Conservation (phyloP, 1,140 invertebrate species). For the Drosophila repleta region DNA sequence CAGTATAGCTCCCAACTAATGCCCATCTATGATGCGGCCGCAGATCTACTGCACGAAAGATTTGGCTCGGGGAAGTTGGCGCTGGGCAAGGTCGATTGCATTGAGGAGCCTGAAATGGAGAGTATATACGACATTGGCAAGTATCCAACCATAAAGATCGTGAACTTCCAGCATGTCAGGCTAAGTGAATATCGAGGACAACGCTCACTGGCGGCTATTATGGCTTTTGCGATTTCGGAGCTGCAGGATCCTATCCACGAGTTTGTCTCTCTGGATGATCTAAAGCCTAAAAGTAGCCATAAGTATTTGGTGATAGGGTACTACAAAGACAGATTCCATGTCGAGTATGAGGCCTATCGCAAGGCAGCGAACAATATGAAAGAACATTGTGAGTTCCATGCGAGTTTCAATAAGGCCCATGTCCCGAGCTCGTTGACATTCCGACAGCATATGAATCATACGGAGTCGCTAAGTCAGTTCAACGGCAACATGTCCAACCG, state of each 20-base stretch:
- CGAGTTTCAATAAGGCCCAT: slow-evolving; percentile 92
- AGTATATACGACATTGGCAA: slow-evolving; percentile 96
- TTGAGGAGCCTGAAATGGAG: slow-evolving; percentile 91
- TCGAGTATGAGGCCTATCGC: slow-evolving; percentile 91
- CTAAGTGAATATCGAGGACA: slow-evolving; percentile 97
- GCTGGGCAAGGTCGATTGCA: slow-evolving; percentile 98
- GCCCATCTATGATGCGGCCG: slow-evolving; percentile 90
- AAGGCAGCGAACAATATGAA: slow-evolving; percentile 93
- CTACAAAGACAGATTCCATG: slow-evolving; percentile 91
- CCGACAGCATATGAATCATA: not conserved
- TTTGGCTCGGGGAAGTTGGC: slow-evolving; percentile 93
- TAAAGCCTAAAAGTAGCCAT: slow-evolving; percentile 90
- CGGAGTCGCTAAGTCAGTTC: slow-evolving; percentile 24
- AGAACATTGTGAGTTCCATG: slow-evolving; percentile 97
- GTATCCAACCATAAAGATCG: slow-evolving; percentile 98
- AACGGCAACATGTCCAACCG: slow-evolving; percentile 25
- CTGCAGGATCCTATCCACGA: slow-evolving; percentile 94
- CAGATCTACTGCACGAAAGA: slow-evolving; percentile 88
- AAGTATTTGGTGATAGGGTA: slow-evolving; percentile 96
- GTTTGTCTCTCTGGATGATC: slow-evolving; percentile 89
- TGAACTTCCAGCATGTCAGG: slow-evolving; percentile 94
- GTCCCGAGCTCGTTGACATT: slow-evolving; percentile 27
- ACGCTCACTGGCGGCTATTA: slow-evolving; percentile 89
- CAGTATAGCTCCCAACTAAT: slow-evolving; percentile 31
- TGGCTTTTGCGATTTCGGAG: slow-evolving; percentile 94